Percentiles rank a stretch among this genome's conserved stretches.
Conservation (phyloP, 2,797 vertebrate species). For the Siniperca scherzeri region DNA sequence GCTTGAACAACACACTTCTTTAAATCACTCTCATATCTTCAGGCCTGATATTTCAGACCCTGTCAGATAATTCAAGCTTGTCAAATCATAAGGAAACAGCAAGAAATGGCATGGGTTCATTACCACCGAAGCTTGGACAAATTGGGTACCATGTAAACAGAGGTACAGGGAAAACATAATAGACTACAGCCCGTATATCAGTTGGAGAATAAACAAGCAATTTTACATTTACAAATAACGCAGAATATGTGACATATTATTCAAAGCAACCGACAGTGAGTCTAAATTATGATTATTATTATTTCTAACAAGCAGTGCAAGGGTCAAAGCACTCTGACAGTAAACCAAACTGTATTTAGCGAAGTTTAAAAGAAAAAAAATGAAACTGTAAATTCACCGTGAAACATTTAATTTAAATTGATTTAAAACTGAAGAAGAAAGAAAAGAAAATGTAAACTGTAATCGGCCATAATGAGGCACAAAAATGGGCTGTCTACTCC, state of each 20-base stretch:
- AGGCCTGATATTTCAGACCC: slow-evolving; percentile 14
- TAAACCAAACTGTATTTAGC: background rate
- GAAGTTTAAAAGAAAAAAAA: background rate
- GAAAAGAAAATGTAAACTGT: background rate
- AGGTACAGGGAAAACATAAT: background rate
- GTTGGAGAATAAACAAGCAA: background rate
- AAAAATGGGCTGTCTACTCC: background rate
- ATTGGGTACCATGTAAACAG: slow-evolving; percentile 15
- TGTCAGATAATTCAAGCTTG: slow-evolving; percentile 36
- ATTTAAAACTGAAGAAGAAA: background rate
- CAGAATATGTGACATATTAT: background rate
- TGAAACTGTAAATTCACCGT: background rate
- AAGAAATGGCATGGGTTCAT: slow-evolving; percentile 20
- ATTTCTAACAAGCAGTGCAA: background rate
- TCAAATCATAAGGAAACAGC: slow-evolving; percentile 18
- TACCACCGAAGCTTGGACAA: background rate
- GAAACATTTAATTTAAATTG: background rate
- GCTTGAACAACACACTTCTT: slow-evolving; percentile 52
- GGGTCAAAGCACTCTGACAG: background rate
- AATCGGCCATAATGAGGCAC: background rate
- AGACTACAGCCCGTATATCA: background rate
- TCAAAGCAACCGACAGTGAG: background rate
- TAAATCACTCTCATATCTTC: slow-evolving; percentile 50
- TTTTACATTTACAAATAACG: background rate
- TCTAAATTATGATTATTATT: too few species aligned